Base-by-base conservation (phyloP, 2,797 vertebrate species). In the Loriculus beryllinus region DNA sequence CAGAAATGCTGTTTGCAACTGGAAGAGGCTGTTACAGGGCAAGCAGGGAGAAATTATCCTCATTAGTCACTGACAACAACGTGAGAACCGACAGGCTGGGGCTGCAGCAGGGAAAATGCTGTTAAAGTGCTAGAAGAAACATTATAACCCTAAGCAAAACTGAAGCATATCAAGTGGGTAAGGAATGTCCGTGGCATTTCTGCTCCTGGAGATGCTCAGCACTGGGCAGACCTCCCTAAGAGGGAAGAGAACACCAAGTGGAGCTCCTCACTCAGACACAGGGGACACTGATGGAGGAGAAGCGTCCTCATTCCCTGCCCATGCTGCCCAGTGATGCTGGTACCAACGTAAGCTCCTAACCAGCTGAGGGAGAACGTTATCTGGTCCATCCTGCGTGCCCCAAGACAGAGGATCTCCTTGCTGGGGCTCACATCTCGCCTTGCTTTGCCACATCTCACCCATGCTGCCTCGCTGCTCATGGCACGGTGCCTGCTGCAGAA, bases 31-130 rank as follows among this genome's bases (percentile, higher is more conserved):
- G 56, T 68, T 77, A 26, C 0, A 1, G 79, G 72, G 68, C 74
- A 86, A 64, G 31, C 6, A 31, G 60, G 82, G 69, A 75, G 68
- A 72, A 88, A 93, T 88, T 74, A 47, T 72, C 59, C 51, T 62
- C 82, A 37, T 79, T 80, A 91, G 76, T 87, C 79, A 56, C 40
- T 62, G 62, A 48, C 91, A 79, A 31, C 60, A 57, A 26, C 0
- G 0, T 3, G 47, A 88, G 75, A 60, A 60, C 28, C 37, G 31
- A 28, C 1, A 2, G 52, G 52, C 78, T 85, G 84, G 45, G 81
- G 67, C 70, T 75, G 80, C 0, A 0, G 40, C n/a, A 8, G 57
- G 35, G 45, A n/a, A 71, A 71, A 54, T 10, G 63, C 65, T 3
- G 1, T 17, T 87, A 8, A 54, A 40, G 28, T 15, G 47, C 68